phyloP scores from a whole-genome alignment of 2,888 invertebrate genomes.

The Harpalus rubripes region DNA sequence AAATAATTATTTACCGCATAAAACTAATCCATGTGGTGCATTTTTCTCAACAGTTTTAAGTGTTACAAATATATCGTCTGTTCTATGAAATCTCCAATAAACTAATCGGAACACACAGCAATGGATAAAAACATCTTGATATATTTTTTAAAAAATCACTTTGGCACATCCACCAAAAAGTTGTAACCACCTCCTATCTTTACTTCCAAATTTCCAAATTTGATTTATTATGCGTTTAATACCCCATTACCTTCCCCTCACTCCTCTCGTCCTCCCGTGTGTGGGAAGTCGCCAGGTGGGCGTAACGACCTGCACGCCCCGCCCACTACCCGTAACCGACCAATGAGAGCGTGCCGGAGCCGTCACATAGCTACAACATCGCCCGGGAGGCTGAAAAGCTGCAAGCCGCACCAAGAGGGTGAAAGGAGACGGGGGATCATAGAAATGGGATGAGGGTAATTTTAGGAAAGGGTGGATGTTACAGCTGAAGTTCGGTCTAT shows the following conservation, averaged over 20 bases:
- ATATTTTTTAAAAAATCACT: not conserved
- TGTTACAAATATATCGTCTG: no score
- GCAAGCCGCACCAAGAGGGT: not conserved
- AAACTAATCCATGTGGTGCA: no score
- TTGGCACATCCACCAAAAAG: not conserved
- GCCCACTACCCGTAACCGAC: constrained; percentile 70
- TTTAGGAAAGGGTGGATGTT: no score
- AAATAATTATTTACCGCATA: no score
- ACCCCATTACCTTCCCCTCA: constrained; percentile 24
- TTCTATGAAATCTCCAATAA: no score
- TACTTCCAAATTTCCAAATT: constrained; percentile 31
- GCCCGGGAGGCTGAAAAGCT: constrained; percentile 29
- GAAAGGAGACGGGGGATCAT: not conserved
- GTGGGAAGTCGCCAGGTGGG: constrained; percentile 76
- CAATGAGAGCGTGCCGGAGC: constrained; percentile 75
- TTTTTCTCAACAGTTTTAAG: no score
- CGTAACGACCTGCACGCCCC: constrained; percentile 75
- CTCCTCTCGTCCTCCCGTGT: constrained; percentile 72
- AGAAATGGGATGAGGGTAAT: not conserved
- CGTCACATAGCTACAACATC: constrained; percentile 74
- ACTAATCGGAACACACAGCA: no score
- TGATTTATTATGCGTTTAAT: constrained; percentile 41
- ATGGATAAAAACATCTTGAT: no score
- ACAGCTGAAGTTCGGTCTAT: no score
- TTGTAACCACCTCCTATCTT: not conserved